These are phyloP conservation scores for Spodoptera frugiperda DNA, from an alignment of 1,140 invertebrate species.

Conservation along the genomic window DNA sequence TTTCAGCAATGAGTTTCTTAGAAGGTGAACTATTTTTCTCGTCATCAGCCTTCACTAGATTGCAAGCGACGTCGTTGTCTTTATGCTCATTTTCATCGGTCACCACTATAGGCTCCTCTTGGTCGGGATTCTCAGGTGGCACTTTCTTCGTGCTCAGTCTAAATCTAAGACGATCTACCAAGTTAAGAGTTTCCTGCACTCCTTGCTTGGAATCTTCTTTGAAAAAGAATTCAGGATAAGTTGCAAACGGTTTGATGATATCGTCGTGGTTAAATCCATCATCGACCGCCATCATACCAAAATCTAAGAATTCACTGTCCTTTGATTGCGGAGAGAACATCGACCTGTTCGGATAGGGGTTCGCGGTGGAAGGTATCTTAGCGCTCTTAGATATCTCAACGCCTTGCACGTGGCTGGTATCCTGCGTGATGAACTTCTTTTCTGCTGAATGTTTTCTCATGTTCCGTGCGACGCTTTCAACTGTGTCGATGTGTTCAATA, in stretches of 20 bases:
- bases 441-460: slow-evolving; percentile 72
- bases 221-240: slow-evolving; percentile 89
- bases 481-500: slow-evolving; percentile 70
- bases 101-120: slow-evolving; percentile 58
- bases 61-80: slow-evolving; percentile 47
- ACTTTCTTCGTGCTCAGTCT: slow-evolving; percentile 77
- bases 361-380: slow-evolving; percentile 77
- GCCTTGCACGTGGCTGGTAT: slow-evolving; percentile 78
- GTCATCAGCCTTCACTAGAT: slow-evolving; percentile 27
- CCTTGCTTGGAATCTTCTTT: slow-evolving; percentile 92
- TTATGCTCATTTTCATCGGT: slow-evolving; percentile 57
- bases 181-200: slow-evolving; percentile 91
- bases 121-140: slow-evolving; percentile 62
- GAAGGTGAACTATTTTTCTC: background rate
- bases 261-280: slow-evolving; percentile 90
- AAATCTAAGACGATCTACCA: slow-evolving; percentile 92
- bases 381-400: slow-evolving; percentile 81
- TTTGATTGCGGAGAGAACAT: slow-evolving; percentile 92
- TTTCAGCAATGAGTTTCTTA: slow-evolving; percentile 2
- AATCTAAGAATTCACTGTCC: slow-evolving; percentile 89
- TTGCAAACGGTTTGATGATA: slow-evolving; percentile 88
- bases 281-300: slow-evolving; percentile 89
- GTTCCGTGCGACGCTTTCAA: slow-evolving; percentile 70
- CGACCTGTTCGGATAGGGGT: slow-evolving; percentile 86
- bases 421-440: slow-evolving; percentile 85